phyloP scores from a whole-genome alignment of 2,113 vertebrate genomes.

The cattle (Bos taurus) region DNA sequence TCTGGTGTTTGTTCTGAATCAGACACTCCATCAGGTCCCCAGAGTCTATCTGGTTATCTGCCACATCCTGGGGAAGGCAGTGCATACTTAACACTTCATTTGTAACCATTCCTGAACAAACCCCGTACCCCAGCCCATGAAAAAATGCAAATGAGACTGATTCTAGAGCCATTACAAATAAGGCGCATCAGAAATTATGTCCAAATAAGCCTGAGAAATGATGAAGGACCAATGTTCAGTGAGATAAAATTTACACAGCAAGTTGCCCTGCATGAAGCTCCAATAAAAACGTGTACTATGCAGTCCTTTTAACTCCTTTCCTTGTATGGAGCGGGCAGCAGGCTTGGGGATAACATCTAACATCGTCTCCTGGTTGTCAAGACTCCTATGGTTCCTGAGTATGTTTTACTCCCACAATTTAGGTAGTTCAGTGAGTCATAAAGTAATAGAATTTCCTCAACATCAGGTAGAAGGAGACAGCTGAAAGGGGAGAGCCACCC shows the following conservation, averaged over 20 bases:
- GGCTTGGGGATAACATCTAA: background rate
- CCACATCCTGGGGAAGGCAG: constrained; percentile 86
- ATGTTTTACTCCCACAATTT: background rate
- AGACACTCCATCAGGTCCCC: constrained; percentile 98
- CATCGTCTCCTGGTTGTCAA: background rate
- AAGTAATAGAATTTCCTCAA: background rate
- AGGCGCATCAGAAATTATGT: background rate
- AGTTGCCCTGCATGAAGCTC: background rate
- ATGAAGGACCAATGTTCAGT: background rate
- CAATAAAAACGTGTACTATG: background rate
- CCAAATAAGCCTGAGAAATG: background rate
- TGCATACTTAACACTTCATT: background rate
- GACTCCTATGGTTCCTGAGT: background rate
- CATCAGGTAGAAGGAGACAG: background rate
- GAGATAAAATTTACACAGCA: background rate
- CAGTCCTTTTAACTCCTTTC: background rate
- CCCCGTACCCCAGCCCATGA: background rate
- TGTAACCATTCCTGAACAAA: background rate
- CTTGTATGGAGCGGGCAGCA: background rate
- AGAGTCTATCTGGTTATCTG: constrained; percentile 97
- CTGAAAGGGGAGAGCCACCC: background rate
- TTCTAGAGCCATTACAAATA: background rate
- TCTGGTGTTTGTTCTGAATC: constrained; percentile 98
- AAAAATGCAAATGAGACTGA: background rate
- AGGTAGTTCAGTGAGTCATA: background rate